A percentile compares a stretch with the other conserved stretches of the same genome.
phyloP scores from a whole-genome alignment of 2,888 invertebrate genomes.

The Anthrax anthrax region DNA sequence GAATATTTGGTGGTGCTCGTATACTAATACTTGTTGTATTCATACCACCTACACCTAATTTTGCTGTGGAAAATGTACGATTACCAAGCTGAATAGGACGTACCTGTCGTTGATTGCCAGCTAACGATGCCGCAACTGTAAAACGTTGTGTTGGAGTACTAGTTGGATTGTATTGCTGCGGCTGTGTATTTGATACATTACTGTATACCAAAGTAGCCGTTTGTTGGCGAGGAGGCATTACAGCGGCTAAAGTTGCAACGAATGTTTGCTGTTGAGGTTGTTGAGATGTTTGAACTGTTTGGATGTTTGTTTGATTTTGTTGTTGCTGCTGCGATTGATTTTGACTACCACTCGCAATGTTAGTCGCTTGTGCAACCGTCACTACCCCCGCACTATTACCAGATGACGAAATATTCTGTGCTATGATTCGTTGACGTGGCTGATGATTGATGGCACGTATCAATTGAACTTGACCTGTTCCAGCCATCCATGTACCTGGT shows the following conservation, averaged over 20 bases:
- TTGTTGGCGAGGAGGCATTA: conserved; percentile 29
- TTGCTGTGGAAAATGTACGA: conserved; percentile 26
- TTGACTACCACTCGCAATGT: conserved; percentile 14
- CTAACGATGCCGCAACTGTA: conserved; percentile 25
- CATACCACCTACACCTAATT: conserved; percentile 19
- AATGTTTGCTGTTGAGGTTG: conserved; percentile 24
- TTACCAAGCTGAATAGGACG: conserved; percentile 28
- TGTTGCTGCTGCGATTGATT: conserved; percentile 13
- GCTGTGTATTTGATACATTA: conserved; percentile 23
- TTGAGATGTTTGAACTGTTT: conserved; percentile 10
- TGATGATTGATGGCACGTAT: conserved; percentile 31
- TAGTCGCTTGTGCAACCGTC: conserved; percentile 15
- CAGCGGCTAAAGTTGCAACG: conserved; percentile 29
- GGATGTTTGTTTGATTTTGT: conserved; percentile 6
- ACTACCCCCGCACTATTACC: conserved; percentile 15
- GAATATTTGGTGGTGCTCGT: conserved; percentile 29
- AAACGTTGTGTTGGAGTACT: conserved; percentile 20
- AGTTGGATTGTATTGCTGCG: conserved; percentile 27
- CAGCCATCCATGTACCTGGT: conserved; percentile 31
- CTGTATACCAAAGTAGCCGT: conserved; percentile 32
- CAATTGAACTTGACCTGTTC: conserved; percentile 26
- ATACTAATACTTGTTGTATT: conserved; percentile 33
- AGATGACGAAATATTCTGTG: conserved; percentile 23
- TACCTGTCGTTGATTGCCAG: conserved; percentile 25
- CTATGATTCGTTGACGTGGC: conserved; percentile 28